phyloP scores from a whole-genome alignment of 2,113 vertebrate species.

The Periophthalmus modestus region DNA sequence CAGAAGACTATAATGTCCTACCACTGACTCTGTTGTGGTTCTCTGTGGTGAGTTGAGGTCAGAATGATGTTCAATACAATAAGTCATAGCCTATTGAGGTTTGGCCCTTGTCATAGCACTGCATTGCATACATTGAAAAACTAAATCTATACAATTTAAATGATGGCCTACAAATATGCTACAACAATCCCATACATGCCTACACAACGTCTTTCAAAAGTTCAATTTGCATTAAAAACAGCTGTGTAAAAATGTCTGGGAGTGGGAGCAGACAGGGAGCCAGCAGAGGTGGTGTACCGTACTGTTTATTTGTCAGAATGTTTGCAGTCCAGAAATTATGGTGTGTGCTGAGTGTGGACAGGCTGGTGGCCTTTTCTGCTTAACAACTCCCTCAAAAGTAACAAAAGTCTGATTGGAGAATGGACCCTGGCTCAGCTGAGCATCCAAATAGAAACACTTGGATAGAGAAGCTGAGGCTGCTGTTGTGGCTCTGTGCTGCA shows the following conservation, averaged over 20 bases:
- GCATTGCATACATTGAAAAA: slow-evolving; percentile 16
- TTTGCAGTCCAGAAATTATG: slow-evolving; percentile 4
- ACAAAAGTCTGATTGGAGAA: slow-evolving; percentile 19
- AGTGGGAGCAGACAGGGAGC: neutral
- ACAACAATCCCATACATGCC: neutral
- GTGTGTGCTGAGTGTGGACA: slow-evolving; percentile 4
- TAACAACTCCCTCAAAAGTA: neutral
- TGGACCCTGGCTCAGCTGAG: slow-evolving; percentile 11
- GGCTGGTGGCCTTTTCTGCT: neutral
- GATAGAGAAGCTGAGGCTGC: slow-evolving; percentile 27
- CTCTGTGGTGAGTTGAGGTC: slow-evolving; percentile 35
- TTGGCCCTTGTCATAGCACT: slow-evolving; percentile 22
- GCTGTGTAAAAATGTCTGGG: neutral
- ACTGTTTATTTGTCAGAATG: slow-evolving; percentile 5
- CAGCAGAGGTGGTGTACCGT: slow-evolving; percentile 3
- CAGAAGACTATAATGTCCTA: slow-evolving; percentile 25
- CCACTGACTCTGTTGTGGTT: slow-evolving; percentile 53
- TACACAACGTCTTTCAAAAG: neutral
- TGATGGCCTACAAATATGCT: neutral
- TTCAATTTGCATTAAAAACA: neutral
- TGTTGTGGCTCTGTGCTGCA: slow-evolving; percentile 55
- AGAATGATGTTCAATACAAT: slow-evolving; percentile 21
- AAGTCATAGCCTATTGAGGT: slow-evolving; percentile 36
- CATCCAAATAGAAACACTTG: neutral
- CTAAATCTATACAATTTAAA: neutral